Evolutionary conservation across 2,113 vertebrate species (phyloP).

Genomic region (Bostrychus sinensis): DNA sequence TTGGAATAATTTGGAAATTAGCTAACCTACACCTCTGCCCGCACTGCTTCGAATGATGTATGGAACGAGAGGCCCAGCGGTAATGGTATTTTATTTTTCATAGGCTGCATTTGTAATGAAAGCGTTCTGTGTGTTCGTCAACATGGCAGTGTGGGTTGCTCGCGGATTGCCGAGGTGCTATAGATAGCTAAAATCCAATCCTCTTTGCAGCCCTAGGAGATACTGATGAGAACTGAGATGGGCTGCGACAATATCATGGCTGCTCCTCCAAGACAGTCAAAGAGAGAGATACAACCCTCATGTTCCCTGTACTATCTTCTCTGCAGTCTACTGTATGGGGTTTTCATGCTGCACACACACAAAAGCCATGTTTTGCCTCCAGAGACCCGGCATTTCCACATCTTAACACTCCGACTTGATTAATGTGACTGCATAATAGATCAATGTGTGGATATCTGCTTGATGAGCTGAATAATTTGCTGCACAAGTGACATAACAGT

Average conservation of each 20-base stretch:
- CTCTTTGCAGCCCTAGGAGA: conserved; percentile 54
- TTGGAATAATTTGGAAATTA: conserved; percentile 17
- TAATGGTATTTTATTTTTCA: conserved; percentile 58
- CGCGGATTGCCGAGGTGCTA: conserved; percentile 50
- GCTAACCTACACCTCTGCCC: conserved; percentile 18
- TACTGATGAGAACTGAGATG: conserved; percentile 74
- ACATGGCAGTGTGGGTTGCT: conserved; percentile 21
- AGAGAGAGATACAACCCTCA: conserved; percentile 27
- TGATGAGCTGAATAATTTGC: conserved; percentile 42
- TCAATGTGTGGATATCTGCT: conserved; percentile 30
- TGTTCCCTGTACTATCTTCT: neutral
- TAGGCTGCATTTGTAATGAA: conserved; percentile 63
- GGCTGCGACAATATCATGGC: conserved; percentile 60
- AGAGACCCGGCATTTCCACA: conserved; percentile 21
- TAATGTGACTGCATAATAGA: conserved; percentile 60
- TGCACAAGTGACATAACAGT: conserved; percentile 15
- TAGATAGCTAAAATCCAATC: conserved; percentile 69
- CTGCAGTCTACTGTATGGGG: neutral
- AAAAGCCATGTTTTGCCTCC: conserved; percentile 13
- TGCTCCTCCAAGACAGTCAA: conserved; percentile 48
- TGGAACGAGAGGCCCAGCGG: conserved; percentile 34
- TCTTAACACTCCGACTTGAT: conserved; percentile 44
- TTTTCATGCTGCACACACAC: conserved; percentile 36
- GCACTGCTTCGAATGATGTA: conserved; percentile 42
- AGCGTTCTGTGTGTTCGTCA: conserved; percentile 21